Evolutionary conservation across 2,113 vertebrate genomes (phyloP).

Genomic region (Heterotilapia buettikoferi): DNA sequence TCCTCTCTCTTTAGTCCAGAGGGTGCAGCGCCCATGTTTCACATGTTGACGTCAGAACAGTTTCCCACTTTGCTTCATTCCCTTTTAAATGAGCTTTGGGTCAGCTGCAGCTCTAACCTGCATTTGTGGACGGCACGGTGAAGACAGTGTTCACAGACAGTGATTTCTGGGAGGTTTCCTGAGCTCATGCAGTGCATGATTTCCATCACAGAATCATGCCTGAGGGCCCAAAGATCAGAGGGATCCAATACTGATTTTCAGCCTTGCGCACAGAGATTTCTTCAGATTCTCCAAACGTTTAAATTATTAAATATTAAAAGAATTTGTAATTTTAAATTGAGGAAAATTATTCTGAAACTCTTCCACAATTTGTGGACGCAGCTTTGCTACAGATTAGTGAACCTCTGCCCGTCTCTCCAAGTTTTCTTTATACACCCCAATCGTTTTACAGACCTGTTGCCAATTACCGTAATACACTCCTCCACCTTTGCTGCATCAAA

Average conservation of each 20-base stretch:
- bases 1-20: neutral
- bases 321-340: neutral
- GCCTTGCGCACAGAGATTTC: neutral
- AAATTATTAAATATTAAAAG: neutral
- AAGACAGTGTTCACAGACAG: neutral
- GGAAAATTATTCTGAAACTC: neutral
- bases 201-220: neutral
- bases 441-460: neutral
- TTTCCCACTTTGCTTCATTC: fast-evolving
- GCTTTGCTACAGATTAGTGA: neutral
- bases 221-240: neutral
- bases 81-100: neutral
- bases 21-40: neutral
- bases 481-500: neutral
- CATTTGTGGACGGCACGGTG: fast-evolving
- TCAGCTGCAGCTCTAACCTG: neutral
- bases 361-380: neutral
- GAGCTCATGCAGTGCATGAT: neutral
- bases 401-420: neutral
- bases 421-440: fast-evolving
- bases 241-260: neutral
- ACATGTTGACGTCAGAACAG: neutral
- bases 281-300: neutral
- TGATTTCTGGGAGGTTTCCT: neutral
- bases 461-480: fast-evolving